Conservation (phyloP, 2,888 invertebrate species). For the Tribolium freemani region DNA sequence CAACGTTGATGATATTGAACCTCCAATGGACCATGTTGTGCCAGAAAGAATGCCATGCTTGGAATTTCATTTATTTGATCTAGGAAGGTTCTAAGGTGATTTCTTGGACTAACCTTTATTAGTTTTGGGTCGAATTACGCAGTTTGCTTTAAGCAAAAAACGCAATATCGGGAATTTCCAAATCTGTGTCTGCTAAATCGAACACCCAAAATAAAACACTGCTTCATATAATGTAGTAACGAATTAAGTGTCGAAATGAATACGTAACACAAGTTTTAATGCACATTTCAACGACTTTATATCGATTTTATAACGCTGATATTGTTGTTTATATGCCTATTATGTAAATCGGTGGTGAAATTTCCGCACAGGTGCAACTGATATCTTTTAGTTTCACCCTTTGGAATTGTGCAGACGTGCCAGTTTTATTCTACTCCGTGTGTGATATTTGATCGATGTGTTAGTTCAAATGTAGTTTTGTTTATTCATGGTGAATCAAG, state of each 20-base stretch:
- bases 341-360: neutral
- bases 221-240: too few relatives aligned
- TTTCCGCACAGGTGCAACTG: neutral
- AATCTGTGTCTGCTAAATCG: neutral
- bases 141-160: neutral
- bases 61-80: conserved; percentile 2
- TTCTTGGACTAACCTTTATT: neutral
- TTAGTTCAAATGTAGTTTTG: too few relatives aligned
- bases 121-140: neutral
- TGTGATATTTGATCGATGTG: neutral
- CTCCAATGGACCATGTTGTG: neutral
- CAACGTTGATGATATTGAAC: neutral
- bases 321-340: neutral
- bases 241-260: too few relatives aligned
- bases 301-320: neutral
- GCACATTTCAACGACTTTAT: neutral
- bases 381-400: neutral
- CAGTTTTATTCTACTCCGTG: neutral
- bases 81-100: neutral
- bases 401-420: neutral
- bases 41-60: neutral
- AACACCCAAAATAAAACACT: neutral
- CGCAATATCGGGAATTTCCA: neutral
- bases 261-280: too few relatives aligned
- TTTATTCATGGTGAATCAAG: too few relatives aligned